Percentiles rank a stretch among this genome's conserved stretches.
Conservation (phyloP, 1,140 invertebrate species). For the Drosophila repleta region DNA sequence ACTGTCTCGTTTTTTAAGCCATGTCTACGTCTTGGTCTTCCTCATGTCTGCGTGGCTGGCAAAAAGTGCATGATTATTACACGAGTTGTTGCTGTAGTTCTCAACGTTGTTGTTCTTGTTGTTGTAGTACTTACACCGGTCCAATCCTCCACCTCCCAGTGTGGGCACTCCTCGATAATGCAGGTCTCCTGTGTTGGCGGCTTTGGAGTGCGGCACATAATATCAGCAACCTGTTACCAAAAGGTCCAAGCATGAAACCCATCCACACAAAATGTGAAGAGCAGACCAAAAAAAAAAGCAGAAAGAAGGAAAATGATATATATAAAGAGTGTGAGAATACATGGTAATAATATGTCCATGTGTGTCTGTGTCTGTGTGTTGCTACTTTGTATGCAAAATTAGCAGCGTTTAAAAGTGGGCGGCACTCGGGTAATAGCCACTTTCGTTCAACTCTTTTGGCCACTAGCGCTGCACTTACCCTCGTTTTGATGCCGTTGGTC, state of each 20-base stretch:
- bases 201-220: slow-evolving; percentile 89
- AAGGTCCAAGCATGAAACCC: slow-evolving; percentile 10
- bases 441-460: slow-evolving; percentile 42
- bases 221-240: slow-evolving; percentile 87
- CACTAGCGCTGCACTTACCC: slow-evolving; percentile 85
- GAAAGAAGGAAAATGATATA: slow-evolving; percentile 25
- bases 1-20: neutral
- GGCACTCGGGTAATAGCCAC: slow-evolving; percentile 54
- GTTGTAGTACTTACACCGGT: slow-evolving; percentile 89
- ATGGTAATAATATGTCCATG: slow-evolving; percentile 61
- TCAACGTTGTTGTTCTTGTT: slow-evolving; percentile 27
- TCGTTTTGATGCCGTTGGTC: slow-evolving; percentile 87
- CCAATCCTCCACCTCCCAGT: slow-evolving; percentile 93
- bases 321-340: slow-evolving; percentile 28
- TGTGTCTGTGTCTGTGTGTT: slow-evolving; percentile 23
- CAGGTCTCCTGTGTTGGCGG: slow-evolving; percentile 92
- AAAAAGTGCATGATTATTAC: slow-evolving; percentile 71
- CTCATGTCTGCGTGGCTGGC: slow-evolving; percentile 35
- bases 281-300: slow-evolving; percentile 7
- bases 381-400: slow-evolving; percentile 61
- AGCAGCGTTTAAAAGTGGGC: slow-evolving; percentile 50
- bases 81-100: slow-evolving; percentile 46
- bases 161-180: slow-evolving; percentile 92
- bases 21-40: slow-evolving; percentile 19
- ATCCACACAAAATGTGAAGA: slow-evolving; percentile 11